Percentiles rank a stretch among this genome's conserved stretches.
phyloP scores from a whole-genome alignment of 2,888 invertebrate genomes.

The Rhodophaea formosa region DNA sequence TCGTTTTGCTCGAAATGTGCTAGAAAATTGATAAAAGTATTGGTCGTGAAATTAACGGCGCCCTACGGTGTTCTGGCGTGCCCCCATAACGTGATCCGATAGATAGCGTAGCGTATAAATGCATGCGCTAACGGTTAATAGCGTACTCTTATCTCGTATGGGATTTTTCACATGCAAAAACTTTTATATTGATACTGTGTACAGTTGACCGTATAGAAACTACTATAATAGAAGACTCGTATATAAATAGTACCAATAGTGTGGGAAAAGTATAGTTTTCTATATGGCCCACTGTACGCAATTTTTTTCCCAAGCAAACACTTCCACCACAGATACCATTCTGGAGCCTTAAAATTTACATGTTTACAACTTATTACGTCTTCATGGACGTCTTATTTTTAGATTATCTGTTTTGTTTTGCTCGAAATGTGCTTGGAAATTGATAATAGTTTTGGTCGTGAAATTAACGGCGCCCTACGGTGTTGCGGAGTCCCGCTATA shows the following conservation, averaged over 20 bases:
- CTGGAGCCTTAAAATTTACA: background rate
- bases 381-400: conserved; percentile 3
- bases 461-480: background rate
- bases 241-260: too few relatives aligned
- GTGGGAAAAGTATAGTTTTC: too few relatives aligned
- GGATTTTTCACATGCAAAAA: too few relatives aligned
- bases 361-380: conserved; percentile 3
- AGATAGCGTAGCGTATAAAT: background rate
- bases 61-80: background rate
- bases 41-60: background rate
- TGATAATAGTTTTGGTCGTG: background rate
- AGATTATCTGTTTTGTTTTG: background rate
- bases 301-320: too few relatives aligned
- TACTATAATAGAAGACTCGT: too few relatives aligned
- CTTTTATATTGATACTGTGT: too few relatives aligned
- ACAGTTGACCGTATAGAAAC: too few relatives aligned
- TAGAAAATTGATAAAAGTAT: background rate
- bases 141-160: too few relatives aligned
- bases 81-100: background rate
- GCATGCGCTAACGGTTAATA: background rate
- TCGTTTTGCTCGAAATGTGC: background rate
- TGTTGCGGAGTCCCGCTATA: background rate
- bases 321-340: background rate
- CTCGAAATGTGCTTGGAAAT: background rate
- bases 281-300: too few relatives aligned